Evolutionary conservation across 2,113 vertebrate genomes (phyloP).

Genomic region (Pantherophis guttatus): DNA sequence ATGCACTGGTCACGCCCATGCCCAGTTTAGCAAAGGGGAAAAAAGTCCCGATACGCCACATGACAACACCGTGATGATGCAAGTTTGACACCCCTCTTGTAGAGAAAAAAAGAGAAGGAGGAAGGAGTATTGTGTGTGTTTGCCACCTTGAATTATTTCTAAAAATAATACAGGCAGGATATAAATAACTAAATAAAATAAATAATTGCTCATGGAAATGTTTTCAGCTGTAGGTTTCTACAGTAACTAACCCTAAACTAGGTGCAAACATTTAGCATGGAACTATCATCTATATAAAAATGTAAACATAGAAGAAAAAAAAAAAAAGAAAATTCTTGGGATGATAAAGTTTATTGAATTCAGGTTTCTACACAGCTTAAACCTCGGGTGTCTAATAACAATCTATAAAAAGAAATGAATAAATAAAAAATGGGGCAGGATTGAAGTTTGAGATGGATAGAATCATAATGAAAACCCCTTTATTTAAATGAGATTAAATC

Average conservation of each 20-base stretch:
- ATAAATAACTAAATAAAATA: neutral
- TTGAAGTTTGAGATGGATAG: neutral
- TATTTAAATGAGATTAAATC: neutral
- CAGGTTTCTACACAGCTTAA: neutral
- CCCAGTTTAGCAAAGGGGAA: too few species aligned
- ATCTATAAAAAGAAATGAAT: neutral
- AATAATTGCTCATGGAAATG: neutral
- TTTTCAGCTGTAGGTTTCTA: neutral
- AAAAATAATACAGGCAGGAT: neutral
- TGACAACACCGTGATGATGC: too few species aligned
- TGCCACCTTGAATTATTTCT: too few species aligned
- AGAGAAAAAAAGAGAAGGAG: neutral
- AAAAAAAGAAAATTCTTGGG: neutral
- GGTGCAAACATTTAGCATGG: neutral
- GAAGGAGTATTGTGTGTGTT: too few species aligned
- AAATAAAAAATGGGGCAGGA: neutral
- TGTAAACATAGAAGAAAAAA: neutral
- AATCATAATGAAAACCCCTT: neutral
- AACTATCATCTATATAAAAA: neutral
- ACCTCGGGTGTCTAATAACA: neutral
- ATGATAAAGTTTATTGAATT: neutral
- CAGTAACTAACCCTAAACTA: neutral
- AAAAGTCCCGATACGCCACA: too few species aligned
- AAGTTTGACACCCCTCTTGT: too few species aligned
- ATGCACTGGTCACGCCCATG: too few species aligned